A percentile compares a stretch with the other conserved stretches of the same genome.
These are phyloP conservation scores for Therioaphis trifolii DNA, from an alignment of 2,888 invertebrate genomes.

Conservation along the genomic window DNA sequence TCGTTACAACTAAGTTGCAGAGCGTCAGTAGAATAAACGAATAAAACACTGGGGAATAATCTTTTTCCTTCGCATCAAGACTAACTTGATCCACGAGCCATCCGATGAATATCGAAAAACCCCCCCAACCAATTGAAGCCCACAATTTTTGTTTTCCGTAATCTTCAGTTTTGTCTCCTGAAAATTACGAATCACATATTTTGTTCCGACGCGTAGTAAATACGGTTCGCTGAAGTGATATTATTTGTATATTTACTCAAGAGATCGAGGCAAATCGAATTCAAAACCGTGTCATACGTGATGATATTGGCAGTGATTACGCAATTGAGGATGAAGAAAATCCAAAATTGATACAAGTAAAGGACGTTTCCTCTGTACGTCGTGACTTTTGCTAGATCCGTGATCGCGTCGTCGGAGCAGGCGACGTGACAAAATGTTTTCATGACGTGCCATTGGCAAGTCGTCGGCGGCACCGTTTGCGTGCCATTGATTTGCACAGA, in stretches of 20 bases:
- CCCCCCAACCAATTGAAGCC: conserved; percentile 61
- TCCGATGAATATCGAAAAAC: conserved; percentile 49
- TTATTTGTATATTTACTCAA: conserved; percentile 39
- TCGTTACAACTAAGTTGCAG: not conserved
- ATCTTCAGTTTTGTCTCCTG: conserved; percentile 47
- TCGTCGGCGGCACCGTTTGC: not conserved
- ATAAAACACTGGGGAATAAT: conserved; percentile 43
- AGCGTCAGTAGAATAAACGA: not conserved
- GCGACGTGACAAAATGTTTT: not conserved
- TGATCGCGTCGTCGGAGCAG: not conserved
- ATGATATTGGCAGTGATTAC: too few relatives aligned
- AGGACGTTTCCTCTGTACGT: conserved; percentile 12
- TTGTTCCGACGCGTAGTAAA: too few relatives aligned
- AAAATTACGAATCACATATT: too few relatives aligned
- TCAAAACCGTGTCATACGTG: too few relatives aligned
- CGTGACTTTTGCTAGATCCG: not conserved
- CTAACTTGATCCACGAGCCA: conserved; percentile 59
- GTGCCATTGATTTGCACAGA: not conserved
- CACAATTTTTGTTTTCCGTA: conserved; percentile 60
- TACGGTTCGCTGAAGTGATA: not conserved
- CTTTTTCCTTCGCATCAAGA: conserved; percentile 41
- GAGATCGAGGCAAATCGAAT: conserved; percentile 62
- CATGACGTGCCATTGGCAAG: not conserved
- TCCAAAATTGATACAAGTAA: conserved; percentile 45
- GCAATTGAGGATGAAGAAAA: not conserved